Evolutionary conservation across 1,140 invertebrate species (phyloP), one percentile per base, ranked within the genome.

Genomic region (Neuroterus valhalla): DNA sequence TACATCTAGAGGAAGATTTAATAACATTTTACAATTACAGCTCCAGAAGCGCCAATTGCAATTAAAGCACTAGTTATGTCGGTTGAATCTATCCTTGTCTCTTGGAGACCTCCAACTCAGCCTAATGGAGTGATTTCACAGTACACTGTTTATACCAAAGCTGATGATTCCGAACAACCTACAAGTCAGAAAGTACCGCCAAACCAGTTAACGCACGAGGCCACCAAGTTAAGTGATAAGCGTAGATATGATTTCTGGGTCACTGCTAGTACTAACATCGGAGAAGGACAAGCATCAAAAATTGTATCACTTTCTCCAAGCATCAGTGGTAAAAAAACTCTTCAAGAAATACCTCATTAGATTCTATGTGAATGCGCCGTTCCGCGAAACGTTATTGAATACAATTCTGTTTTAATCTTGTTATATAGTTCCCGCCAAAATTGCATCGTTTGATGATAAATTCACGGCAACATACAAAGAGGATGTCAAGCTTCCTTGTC

Each of bases 11-110:
- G 66, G 74, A 55, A 43, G 26, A 21, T 68, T 67, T 45, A 69
- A 42, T 69, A 46, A 69, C 45, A 67, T 62, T 72, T 8, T 76
- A 23, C 42, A 45, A 38, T 77, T 89, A 50, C 86, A 98, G 97
- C 96, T 72, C 98, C 98, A 17, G 97, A 97, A 90, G 93, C 96
- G 11, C 98, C 98, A 17, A 94, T 95, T 66, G 95, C 96, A 52
- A 95, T 99, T 1, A 99, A 98, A 91, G 96, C 97, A 46, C 88
- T 98, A 26, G 95, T 98, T 6, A 97, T 97, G 94, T 97, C 96
- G 66, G 92, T 92, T 38, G 96, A 96, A 85, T 95, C 96, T 2
- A 97, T 99, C 84, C 91, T 98, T 4, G 95, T 98, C 1, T 97
- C 96, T 11, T 99, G 98, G 98, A 94, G 96, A 82, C 94, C 96